A percentile compares a stretch with the other conserved stretches of the same genome.
These are phyloP conservation scores for Drosophila nebulosa DNA, from an alignment of 1,140 invertebrate genomes.

Conservation along the genomic window DNA sequence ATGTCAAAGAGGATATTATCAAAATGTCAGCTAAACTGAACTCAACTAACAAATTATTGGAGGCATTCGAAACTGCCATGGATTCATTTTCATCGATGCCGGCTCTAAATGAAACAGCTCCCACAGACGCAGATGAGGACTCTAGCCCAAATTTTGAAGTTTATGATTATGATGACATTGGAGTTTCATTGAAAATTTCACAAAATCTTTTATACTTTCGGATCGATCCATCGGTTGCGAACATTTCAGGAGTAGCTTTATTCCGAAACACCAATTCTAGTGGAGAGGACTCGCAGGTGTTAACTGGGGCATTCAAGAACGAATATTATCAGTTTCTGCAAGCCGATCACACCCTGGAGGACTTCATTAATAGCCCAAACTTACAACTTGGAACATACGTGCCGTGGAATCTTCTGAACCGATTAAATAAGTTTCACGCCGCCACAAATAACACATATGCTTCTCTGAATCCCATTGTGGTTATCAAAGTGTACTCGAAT, in stretches of 20 bases:
- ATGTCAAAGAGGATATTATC: constrained; percentile 81
- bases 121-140: neutral
- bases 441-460: constrained; percentile 11
- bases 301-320: constrained; percentile 76
- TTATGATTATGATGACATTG: constrained; percentile 55
- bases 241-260: constrained; percentile 84
- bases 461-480: constrained; percentile 55
- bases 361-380: constrained; percentile 81
- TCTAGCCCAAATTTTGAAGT: constrained; percentile 21
- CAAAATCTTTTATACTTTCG: constrained; percentile 82
- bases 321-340: constrained; percentile 81
- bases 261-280: constrained; percentile 33
- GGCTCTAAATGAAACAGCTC: neutral
- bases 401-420: constrained; percentile 80
- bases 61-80: constrained; percentile 81
- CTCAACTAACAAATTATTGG: constrained; percentile 82
- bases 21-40: constrained; percentile 82
- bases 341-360: constrained; percentile 80
- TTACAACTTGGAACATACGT: constrained; percentile 83
- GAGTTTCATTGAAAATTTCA: constrained; percentile 62
- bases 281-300: neutral
- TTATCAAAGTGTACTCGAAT: constrained; percentile 83
- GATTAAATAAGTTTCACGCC: constrained; percentile 61
- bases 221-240: constrained; percentile 82
- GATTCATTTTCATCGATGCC: constrained; percentile 42